Conservation (phyloP, 53 echinoderm and acorn worm genomes). For the Temnopleurus reevesii region DNA sequence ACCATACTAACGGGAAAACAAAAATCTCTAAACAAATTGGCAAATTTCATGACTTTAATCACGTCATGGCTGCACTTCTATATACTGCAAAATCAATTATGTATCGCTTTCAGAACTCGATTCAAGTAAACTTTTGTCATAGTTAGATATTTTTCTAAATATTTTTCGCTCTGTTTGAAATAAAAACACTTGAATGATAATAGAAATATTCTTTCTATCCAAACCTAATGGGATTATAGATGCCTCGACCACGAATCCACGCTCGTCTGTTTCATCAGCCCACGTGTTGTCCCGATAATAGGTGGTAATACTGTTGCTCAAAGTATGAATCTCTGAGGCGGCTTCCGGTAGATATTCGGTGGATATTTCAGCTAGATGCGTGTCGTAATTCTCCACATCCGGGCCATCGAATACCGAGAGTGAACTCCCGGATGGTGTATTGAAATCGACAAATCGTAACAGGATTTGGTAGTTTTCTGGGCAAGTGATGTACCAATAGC, state of each 20-base stretch:
- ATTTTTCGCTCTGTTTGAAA: too few species aligned
- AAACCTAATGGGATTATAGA: background rate
- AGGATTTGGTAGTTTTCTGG: background rate
- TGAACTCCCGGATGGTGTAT: background rate
- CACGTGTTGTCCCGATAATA: background rate
- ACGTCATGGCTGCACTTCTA: too few species aligned
- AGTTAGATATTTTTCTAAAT: too few species aligned
- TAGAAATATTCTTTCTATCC: background rate
- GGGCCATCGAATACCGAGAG: background rate
- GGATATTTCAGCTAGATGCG: background rate
- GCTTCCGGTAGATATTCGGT: background rate
- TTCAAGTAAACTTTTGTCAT: too few species aligned
- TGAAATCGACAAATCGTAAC: background rate
- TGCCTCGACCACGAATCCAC: background rate
- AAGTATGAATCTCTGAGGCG: background rate
- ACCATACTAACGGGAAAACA: too few species aligned
- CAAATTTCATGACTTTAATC: too few species aligned
- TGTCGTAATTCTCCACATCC: background rate
- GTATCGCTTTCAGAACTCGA: too few species aligned
- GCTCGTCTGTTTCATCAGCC: background rate
- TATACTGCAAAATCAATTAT: too few species aligned
- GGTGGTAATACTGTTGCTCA: background rate
- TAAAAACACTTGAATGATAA: too few species aligned
- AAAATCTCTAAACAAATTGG: too few species aligned
- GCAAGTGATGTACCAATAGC: constrained; percentile 48